These are phyloP conservation scores for Sebastolobus altivelis DNA, from an alignment of 2,797 vertebrate genomes.

Conservation along the genomic window DNA sequence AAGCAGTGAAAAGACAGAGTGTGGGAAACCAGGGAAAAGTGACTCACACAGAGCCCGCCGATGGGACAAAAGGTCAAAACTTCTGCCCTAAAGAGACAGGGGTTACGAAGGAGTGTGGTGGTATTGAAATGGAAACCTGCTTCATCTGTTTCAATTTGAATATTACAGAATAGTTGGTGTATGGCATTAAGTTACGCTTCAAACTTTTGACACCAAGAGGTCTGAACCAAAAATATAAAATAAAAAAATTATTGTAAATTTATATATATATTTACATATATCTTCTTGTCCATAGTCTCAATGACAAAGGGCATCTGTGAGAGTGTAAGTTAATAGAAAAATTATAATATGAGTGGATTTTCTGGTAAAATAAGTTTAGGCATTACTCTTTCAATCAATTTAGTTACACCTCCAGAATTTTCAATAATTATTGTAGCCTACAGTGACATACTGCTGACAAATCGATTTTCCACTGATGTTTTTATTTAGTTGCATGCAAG, in stretches of 20 bases:
- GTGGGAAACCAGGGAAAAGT: constrained; percentile 57
- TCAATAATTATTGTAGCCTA: not conserved
- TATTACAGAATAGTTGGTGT: not conserved
- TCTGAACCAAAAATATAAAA: not conserved
- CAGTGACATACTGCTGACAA: not conserved
- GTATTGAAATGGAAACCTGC: not conserved
- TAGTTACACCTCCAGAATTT: not conserved
- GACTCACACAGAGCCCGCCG: constrained; percentile 32
- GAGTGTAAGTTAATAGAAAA: not conserved
- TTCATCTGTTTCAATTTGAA: not conserved
- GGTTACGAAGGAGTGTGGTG: not conserved
- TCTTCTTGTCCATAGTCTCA: not conserved
- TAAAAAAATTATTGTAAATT: not conserved
- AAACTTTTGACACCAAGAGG: not conserved
- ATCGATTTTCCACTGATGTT: not conserved
- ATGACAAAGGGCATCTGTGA: not conserved
- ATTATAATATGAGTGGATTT: not conserved
- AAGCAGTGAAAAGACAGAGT: constrained; percentile 47
- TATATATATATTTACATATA: not conserved
- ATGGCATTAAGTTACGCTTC: not conserved
- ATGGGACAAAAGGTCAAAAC: constrained; percentile 17
- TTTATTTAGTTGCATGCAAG: not conserved
- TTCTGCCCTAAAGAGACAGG: constrained; percentile 4
- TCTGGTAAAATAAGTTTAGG: not conserved
- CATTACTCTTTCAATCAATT: not conserved